phyloP scores from a whole-genome alignment of 1,140 invertebrate species.

The Lepidotrigona ventralis region DNA sequence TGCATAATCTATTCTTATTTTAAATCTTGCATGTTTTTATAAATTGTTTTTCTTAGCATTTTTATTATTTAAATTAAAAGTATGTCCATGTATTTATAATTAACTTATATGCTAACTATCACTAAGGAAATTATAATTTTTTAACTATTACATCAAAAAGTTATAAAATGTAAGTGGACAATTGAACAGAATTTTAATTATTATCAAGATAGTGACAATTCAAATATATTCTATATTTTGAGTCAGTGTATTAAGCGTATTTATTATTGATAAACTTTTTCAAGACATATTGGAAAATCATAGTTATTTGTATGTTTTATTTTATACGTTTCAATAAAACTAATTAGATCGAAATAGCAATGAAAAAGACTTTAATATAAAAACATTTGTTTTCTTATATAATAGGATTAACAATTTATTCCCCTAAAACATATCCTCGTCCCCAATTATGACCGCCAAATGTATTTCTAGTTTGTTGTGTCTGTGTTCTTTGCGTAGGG shows the following conservation, averaged over 20 bases:
- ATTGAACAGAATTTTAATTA: no score
- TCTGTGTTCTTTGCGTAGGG: conserved; percentile 78
- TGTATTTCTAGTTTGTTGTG: conserved; percentile 73
- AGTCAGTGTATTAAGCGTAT: not conserved
- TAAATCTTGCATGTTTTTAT: not conserved
- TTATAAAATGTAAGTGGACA: no score
- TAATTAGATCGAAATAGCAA: conserved; percentile 19
- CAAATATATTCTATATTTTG: not conserved
- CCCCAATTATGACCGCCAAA: conserved; percentile 87
- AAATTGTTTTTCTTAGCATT: not conserved
- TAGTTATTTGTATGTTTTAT: not conserved
- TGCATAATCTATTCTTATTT: not conserved
- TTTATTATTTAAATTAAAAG: not conserved
- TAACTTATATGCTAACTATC: not conserved
- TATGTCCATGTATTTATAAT: not conserved
- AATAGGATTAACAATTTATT: conserved; percentile 58
- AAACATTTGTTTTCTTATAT: not conserved
- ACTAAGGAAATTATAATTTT: not conserved
- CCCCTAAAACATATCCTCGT: conserved; percentile 84
- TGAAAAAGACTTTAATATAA: conserved; percentile 28
- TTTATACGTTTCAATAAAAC: not conserved
- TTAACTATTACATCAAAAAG: no score
- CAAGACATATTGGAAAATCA: not conserved
- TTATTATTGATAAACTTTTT: conserved; percentile 2
- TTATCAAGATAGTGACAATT: not conserved